Conservation (phyloP, 2,113 vertebrate genomes). For the Rana temporaria region DNA sequence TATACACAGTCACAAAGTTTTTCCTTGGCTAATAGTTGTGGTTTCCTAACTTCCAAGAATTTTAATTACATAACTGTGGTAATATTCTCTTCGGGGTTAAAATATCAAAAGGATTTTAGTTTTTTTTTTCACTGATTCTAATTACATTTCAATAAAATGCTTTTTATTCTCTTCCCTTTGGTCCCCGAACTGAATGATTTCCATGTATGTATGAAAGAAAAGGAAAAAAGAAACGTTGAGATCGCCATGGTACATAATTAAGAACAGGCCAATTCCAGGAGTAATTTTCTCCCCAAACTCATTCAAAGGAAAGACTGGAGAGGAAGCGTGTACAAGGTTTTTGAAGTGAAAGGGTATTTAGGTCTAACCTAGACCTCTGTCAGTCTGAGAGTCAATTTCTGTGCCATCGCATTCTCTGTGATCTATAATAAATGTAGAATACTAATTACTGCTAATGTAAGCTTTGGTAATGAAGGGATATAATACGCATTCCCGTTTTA, state of each 20-base stretch:
- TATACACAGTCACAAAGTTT: no score
- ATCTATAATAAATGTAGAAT: constrained; percentile 33
- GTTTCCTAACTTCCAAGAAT: no score
- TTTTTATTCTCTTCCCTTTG: neutral
- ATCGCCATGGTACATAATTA: neutral
- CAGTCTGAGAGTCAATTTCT: neutral
- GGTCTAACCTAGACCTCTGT: neutral
- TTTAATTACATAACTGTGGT: neutral
- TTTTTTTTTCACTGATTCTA: neutral
- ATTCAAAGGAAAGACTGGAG: neutral
- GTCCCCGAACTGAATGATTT: neutral
- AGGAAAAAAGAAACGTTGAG: neutral
- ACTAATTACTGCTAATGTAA: constrained; percentile 30
- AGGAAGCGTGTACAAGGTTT: neutral
- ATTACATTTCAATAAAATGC: neutral
- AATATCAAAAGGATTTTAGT: neutral
- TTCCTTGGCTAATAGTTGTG: no score
- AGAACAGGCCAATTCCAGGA: neutral
- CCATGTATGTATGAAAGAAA: neutral
- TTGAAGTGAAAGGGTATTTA: constrained; percentile 4
- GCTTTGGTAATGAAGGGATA: constrained; percentile 8
- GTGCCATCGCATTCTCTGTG: constrained; percentile 5
- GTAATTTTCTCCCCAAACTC: constrained; percentile 3
- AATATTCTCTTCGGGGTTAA: neutral
- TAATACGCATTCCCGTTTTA: neutral